Evolutionary conservation across 2,888 invertebrate genomes (phyloP).

Genomic region (Dicyrtomina minuta): DNA sequence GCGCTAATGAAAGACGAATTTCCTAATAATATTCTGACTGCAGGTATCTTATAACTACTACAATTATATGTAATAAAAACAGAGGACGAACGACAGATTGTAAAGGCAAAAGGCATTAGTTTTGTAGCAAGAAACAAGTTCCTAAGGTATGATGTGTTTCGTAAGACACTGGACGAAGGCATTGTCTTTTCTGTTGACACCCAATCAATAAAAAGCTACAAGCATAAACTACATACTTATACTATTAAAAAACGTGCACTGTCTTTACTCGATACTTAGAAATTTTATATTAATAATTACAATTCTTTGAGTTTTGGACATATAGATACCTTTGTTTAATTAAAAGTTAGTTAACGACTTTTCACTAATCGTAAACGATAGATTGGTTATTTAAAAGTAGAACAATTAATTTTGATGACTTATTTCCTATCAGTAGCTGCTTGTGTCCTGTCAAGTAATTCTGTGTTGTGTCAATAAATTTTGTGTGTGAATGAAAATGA

Average conservation of each 20-base stretch:
- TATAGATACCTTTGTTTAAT: too few species aligned
- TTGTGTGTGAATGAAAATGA: too few species aligned
- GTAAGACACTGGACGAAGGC: not conserved
- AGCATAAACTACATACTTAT: not conserved
- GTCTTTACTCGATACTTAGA: not conserved
- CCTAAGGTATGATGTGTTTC: not conserved
- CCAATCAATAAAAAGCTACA: not conserved
- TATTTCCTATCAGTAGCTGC: too few species aligned
- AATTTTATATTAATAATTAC: not conserved
- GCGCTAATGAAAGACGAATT: slow-evolving; percentile 18
- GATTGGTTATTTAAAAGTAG: too few species aligned
- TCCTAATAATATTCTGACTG: not conserved
- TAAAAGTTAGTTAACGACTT: too few species aligned
- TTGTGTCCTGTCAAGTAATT: too few species aligned
- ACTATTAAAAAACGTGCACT: not conserved
- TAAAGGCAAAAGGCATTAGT: not conserved
- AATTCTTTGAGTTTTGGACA: not conserved
- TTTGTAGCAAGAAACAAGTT: not conserved
- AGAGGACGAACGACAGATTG: not conserved
- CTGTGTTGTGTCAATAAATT: too few species aligned
- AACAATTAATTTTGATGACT: too few species aligned
- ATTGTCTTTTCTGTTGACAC: not conserved
- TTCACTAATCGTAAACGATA: too few species aligned
- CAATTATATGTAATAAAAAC: slow-evolving; percentile 8
- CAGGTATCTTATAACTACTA: not conserved